Percentiles rank a stretch among this genome's conserved stretches.
Conservation (phyloP, 1,140 invertebrate species). For the Lasioglossum albipes region DNA sequence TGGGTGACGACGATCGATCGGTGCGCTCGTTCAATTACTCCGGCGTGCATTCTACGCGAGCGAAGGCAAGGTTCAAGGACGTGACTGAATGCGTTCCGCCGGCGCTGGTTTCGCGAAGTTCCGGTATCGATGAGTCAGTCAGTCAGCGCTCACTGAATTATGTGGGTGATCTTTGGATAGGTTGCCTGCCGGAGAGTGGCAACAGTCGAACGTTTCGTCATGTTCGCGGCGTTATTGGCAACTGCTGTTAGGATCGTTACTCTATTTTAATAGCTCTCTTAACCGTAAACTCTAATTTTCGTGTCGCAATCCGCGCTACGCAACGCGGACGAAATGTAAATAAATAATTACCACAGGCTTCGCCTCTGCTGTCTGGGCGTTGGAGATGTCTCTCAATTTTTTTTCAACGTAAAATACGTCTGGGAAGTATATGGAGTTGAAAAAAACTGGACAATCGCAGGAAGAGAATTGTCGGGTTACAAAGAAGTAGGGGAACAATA, state of each 20-base stretch:
- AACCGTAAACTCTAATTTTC: conserved; percentile 1
- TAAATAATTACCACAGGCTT: neutral
- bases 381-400: no score
- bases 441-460: no score
- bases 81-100: conserved; percentile 38
- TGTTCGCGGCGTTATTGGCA: neutral
- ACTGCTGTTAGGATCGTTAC: neutral
- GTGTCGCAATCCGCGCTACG: neutral
- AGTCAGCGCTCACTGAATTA: conserved; percentile 44
- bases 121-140: conserved; percentile 62
- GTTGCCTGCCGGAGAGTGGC: neutral
- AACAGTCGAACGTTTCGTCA: neutral
- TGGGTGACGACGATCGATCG: conserved; percentile 63
- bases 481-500: no score
- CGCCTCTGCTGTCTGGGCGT: no score
- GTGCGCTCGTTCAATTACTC: conserved; percentile 50
- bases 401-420: no score
- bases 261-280: neutral
- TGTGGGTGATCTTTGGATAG: conserved; percentile 38
- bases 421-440: no score
- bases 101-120: conserved; percentile 53
- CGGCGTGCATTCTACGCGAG: conserved; percentile 57
- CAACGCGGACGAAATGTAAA: neutral
- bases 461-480: no score
- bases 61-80: conserved; percentile 65